Evolutionary conservation across 2,888 invertebrate species (phyloP).

Genomic region (Eucera pruinosa): DNA sequence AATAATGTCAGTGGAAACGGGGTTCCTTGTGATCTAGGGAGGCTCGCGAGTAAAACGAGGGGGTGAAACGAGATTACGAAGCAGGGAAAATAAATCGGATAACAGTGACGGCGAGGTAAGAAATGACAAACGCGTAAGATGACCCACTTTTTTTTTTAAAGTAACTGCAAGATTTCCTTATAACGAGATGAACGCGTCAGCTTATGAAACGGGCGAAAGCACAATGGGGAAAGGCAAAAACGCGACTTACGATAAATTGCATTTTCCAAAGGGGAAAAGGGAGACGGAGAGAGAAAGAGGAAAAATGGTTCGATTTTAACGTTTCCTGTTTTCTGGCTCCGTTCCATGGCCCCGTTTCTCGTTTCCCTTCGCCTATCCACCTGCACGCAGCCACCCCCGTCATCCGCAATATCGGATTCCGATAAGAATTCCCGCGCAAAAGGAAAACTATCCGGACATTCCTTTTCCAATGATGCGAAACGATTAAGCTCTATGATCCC

Average conservation of each 20-base stretch:
- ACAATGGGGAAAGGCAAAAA: constrained; percentile 37
- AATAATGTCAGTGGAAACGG: constrained; percentile 14
- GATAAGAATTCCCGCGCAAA: constrained; percentile 75
- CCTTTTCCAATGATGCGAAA: constrained; percentile 62
- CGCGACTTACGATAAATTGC: constrained; percentile 79
- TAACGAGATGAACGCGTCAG: constrained; percentile 57
- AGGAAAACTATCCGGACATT: constrained; percentile 66
- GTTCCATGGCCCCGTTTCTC: constrained; percentile 75
- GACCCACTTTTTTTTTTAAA: constrained; percentile 50
- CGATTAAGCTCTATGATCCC: constrained; percentile 65
- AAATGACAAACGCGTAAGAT: constrained; percentile 54
- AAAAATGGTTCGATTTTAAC: constrained; percentile 79
- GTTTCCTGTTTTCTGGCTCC: constrained; percentile 79
- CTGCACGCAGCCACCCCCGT: constrained; percentile 22
- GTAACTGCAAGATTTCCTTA: constrained; percentile 53
- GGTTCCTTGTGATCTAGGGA: constrained; percentile 17
- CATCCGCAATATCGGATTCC: constrained; percentile 77
- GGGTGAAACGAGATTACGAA: constrained; percentile 34
- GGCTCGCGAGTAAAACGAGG: not conserved
- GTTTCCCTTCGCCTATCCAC: constrained; percentile 53
- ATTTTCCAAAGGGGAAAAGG: constrained; percentile 66
- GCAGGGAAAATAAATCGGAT: constrained; percentile 52
- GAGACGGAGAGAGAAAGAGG: constrained; percentile 60
- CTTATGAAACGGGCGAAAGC: constrained; percentile 20
- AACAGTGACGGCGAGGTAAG: constrained; percentile 42